Conservation (phyloP, 2,888 invertebrate genomes). For the Coelopa pilipes region DNA sequence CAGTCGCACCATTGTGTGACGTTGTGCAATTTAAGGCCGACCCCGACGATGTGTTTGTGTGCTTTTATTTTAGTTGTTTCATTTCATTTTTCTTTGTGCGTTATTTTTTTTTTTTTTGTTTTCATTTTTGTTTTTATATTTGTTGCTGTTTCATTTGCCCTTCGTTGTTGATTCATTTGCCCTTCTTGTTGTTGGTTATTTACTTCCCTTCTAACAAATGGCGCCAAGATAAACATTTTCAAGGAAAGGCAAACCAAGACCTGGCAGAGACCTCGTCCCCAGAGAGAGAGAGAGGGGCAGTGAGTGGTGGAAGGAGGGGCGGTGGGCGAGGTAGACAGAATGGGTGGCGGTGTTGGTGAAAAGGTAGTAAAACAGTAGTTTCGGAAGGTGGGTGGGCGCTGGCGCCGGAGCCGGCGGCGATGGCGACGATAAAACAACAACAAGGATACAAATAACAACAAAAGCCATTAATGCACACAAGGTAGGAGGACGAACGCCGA, state of each 20-base stretch:
- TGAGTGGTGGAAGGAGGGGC: not conserved
- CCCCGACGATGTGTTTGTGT: no score
- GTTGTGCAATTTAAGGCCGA: no score
- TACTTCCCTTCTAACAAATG: conserved; percentile 39
- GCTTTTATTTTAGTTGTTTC: no score
- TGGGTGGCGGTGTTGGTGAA: not conserved
- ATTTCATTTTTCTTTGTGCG: not conserved
- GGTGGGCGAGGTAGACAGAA: not conserved
- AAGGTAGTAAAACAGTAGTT: not conserved
- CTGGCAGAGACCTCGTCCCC: conserved; percentile 1
- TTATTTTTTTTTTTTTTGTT: not conserved
- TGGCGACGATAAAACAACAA: no score
- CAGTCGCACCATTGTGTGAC: no score
- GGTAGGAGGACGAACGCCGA: no score
- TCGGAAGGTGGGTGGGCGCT: not conserved
- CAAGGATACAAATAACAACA: no score
- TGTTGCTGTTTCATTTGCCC: not conserved
- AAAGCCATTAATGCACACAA: no score
- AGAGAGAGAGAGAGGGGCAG: not conserved
- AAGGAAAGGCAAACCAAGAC: not conserved
- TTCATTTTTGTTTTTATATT: no score
- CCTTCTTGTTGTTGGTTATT: conserved; percentile 3
- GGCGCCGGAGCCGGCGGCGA: no score
- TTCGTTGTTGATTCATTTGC: not conserved
- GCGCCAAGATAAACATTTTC: conserved; percentile 10